Evolutionary conservation across 2,888 invertebrate species (phyloP).

Genomic region (Rotaria magnacalcarata): DNA sequence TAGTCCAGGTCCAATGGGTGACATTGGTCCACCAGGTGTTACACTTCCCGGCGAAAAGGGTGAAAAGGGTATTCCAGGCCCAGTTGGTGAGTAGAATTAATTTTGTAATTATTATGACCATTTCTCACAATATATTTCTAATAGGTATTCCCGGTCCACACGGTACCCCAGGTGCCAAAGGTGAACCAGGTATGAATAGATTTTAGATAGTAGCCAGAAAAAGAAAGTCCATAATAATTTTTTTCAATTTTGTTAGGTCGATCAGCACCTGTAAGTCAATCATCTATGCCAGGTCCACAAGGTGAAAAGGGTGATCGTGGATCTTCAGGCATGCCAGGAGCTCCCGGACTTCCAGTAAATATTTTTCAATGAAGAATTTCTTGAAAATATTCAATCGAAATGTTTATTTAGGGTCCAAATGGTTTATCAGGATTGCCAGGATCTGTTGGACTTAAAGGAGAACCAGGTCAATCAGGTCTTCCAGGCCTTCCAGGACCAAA

Average conservation of each 20-base stretch:
- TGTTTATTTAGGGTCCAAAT: slow-evolving; percentile 47
- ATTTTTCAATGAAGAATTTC: neutral
- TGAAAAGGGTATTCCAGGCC: slow-evolving; percentile 42
- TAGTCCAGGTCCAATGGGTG: slow-evolving; percentile 17
- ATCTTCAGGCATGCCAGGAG: neutral
- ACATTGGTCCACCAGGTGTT: neutral
- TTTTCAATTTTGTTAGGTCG: neutral
- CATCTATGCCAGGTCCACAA: neutral
- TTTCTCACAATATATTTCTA: neutral
- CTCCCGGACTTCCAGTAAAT: neutral
- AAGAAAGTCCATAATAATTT: neutral
- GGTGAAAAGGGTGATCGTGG: slow-evolving; percentile 35
- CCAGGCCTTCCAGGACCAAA: slow-evolving; percentile 35
- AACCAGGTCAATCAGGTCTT: slow-evolving; percentile 43
- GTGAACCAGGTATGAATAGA: slow-evolving; percentile 31
- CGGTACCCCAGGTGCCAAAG: slow-evolving; percentile 11
- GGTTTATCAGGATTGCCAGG: slow-evolving; percentile 40
- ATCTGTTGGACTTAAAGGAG: slow-evolving; percentile 8
- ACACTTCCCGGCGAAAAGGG: slow-evolving; percentile 37
- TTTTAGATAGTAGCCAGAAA: neutral
- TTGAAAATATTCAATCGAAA: slow-evolving; percentile 40
- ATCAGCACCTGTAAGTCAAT: neutral
- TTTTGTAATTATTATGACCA: too few relatives aligned
- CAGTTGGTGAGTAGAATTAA: neutral
- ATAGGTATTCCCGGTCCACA: neutral